Evolutionary conservation across 1,140 invertebrate species (phyloP).

Genomic region (Polypedilum pembai): DNA sequence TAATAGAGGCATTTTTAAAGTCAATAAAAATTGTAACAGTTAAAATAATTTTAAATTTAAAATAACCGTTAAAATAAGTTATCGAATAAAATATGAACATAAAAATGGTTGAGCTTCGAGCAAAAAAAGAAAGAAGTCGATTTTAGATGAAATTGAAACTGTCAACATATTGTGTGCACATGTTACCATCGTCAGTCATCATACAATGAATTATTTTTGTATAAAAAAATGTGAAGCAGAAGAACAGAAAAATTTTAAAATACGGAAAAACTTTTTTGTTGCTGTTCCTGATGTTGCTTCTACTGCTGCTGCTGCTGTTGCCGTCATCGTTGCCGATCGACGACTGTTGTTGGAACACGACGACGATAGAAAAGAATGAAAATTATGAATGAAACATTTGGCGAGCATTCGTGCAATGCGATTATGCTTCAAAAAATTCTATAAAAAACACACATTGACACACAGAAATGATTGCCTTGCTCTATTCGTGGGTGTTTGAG

Average conservation of each 20-base stretch:
- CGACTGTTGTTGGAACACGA: background rate
- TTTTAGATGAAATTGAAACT: conserved; percentile 16
- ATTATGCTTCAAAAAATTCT: background rate
- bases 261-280: conserved; percentile 25
- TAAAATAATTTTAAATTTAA: too few relatives aligned
- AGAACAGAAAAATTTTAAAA: background rate
- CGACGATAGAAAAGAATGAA: background rate
- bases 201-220: conserved; percentile 25
- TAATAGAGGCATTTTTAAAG: background rate
- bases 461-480: background rate
- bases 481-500: background rate
- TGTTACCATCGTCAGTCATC: conserved; percentile 1
- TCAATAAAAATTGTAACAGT: background rate
- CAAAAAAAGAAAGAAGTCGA: background rate
- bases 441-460: background rate
- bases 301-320: background rate
- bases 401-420: conserved; percentile 9
- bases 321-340: background rate
- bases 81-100: background rate
- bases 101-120: background rate
- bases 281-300: background rate
- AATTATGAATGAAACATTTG: conserved; percentile 28
- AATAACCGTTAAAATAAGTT: too few relatives aligned
- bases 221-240: background rate
- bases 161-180: conserved; percentile 11